Base-by-base conservation (phyloP, 2,113 vertebrate genomes). In the Brachypodius melanocephalos region DNA sequence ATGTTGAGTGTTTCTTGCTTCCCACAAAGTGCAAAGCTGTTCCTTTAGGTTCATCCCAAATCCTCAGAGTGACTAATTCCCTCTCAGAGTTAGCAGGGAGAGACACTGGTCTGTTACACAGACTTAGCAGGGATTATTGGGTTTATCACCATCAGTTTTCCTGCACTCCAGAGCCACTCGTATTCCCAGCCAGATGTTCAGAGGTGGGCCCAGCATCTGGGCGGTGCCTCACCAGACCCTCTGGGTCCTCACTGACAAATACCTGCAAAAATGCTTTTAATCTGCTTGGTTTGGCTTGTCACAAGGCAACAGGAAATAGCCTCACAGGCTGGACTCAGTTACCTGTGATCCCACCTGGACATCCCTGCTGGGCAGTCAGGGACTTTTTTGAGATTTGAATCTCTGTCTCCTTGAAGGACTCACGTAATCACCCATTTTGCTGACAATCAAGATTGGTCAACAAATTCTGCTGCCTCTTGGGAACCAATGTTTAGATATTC, bases 121-220 rank as follows among this genome's bases (percentile, higher is more conserved):
- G 67, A 24, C 38, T 95, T 86, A 90, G 59, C 48, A 38, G 84
- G 69, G 89, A 81, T 96, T 90, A 89, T 40, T 54, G 74, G 87
- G 65, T 94, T 94, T 89, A 84, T 92, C 91, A 63, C 57, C 66
- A 72, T 55, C 89, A 65, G 51, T 67, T 82, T 88, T 88, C 75
- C 77, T 67, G 10, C 52, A 24, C 62, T 71, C 36, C 57, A 63
- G 82, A 75, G 78, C 71, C 4, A 1, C 49, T 66, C 42, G 59
- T 74, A 63, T 61, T 95, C 90, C 81, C 90, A 79, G 62, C 22
- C 90, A 94, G 90, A 88, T 75, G 78, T 92, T 90, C 88, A 82
- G 74, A 55, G 62, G 57, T 61, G 88, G 38, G 31, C 15, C 26
- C 5, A 4, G 26, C 66, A 79, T 82, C 85, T 75, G 57, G 71